phyloP scores from a whole-genome alignment of 1,140 invertebrate genomes.

The Lanistes nyassanus region DNA sequence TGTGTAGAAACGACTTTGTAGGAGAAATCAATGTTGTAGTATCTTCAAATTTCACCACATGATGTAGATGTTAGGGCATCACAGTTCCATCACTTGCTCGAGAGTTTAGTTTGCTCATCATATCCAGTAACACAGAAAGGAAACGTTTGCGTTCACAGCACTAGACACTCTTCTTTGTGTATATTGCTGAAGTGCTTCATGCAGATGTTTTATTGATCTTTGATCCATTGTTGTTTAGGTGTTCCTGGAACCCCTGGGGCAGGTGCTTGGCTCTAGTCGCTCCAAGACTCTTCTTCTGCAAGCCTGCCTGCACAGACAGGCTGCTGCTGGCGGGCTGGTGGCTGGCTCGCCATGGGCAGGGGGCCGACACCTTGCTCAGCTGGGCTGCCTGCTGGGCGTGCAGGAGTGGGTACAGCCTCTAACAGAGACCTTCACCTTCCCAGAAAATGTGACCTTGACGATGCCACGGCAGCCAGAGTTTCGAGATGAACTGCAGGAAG shows the following conservation, averaged over 20 bases:
- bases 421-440: slow-evolving; percentile 18
- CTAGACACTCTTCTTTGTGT: too few relatives aligned
- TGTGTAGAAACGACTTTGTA: neutral
- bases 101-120: too few relatives aligned
- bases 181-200: neutral
- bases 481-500: slow-evolving; percentile 35
- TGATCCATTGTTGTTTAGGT: slow-evolving; percentile 45
- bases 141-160: too few relatives aligned
- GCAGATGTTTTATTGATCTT: neutral
- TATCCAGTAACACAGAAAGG: too few relatives aligned
- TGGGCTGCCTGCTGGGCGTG: slow-evolving; percentile 59
- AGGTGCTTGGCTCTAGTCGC: slow-evolving; percentile 59
- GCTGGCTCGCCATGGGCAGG: neutral
- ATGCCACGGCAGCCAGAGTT: slow-evolving; percentile 21
- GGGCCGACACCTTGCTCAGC: slow-evolving; percentile 40
- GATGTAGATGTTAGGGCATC: too few relatives aligned
- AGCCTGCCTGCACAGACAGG: slow-evolving; percentile 28
- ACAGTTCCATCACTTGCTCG: too few relatives aligned
- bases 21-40: too few relatives aligned
- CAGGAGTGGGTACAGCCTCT: slow-evolving; percentile 52
- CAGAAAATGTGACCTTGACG: slow-evolving; percentile 20
- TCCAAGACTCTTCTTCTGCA: slow-evolving; percentile 53
- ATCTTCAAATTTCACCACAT: too few relatives aligned
- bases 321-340: too few relatives aligned
- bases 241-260: slow-evolving; percentile 61